Evolutionary conservation across 2,113 vertebrate species (phyloP).

Genomic region (Hystrix brachyura): DNA sequence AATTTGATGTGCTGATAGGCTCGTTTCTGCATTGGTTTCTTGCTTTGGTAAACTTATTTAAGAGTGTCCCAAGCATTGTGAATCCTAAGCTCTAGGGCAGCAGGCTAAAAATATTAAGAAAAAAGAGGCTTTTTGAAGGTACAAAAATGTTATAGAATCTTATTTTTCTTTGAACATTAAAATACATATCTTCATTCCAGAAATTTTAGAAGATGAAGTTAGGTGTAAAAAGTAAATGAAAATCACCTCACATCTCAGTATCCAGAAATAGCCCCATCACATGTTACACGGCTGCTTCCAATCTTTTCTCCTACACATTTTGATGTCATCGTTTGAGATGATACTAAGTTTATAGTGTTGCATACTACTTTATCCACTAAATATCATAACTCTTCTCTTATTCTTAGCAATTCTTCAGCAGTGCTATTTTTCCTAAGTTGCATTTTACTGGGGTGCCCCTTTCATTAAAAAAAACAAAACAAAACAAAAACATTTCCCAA

Average conservation of each 20-base stretch:
- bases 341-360: background rate
- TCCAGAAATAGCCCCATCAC: conserved; percentile 35
- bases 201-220: conserved; percentile 45
- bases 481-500: background rate
- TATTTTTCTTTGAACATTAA: conserved; percentile 44
- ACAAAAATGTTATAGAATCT: conserved; percentile 8
- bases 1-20: background rate
- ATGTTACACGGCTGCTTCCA: conserved; percentile 20
- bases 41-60: conserved; percentile 33
- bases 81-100: conserved; percentile 14
- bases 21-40: conserved; percentile 32
- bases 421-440: conserved; percentile 27
- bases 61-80: background rate
- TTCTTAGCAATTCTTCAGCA: conserved; percentile 25
- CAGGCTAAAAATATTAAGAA: conserved; percentile 28
- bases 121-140: conserved; percentile 24
- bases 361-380: background rate
- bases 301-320: conserved; percentile 16
- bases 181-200: background rate
- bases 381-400: background rate
- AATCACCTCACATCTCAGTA: background rate
- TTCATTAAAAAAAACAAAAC: background rate
- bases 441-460: background rate
- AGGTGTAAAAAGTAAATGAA: conserved; percentile 59
- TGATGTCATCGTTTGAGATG: conserved; percentile 20